These are phyloP conservation scores for Peromyscus attwateri DNA, from an alignment of 2,797 vertebrate species.

Conservation along the genomic window DNA sequence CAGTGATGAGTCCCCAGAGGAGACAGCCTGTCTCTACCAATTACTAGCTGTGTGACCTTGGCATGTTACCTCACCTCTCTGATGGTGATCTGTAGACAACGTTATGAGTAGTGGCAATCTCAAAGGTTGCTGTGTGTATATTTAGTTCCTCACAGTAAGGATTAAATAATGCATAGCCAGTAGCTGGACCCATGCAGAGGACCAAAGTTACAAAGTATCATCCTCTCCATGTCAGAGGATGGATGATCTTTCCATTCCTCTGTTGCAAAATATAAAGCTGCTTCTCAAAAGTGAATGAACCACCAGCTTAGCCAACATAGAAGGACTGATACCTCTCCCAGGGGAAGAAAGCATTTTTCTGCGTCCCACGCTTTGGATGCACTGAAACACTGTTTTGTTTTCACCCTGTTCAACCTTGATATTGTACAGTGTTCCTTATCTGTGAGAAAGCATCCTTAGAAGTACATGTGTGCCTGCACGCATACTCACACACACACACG, in stretches of 20 bases:
- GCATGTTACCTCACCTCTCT: neutral
- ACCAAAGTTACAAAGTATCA: neutral
- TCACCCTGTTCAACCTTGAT: neutral
- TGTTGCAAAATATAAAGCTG: slow-evolving; percentile 21
- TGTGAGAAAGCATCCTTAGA: neutral
- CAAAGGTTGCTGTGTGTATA: neutral
- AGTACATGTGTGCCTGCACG: neutral
- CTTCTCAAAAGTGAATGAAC: neutral
- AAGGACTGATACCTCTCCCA: neutral
- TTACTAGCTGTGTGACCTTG: neutral
- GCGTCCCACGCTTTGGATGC: neutral
- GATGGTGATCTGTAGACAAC: neutral
- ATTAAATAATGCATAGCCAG: neutral
- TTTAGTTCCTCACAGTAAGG: neutral
- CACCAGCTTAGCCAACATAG: neutral
- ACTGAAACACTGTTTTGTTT: neutral
- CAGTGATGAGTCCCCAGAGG: neutral
- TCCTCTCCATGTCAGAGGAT: neutral
- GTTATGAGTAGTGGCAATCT: neutral
- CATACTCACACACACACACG: neutral
- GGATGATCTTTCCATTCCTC: neutral
- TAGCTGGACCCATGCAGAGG: neutral
- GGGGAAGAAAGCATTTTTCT: neutral
- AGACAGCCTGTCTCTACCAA: neutral
- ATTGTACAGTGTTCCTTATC: slow-evolving; percentile 1